These are phyloP conservation scores for Indicator maculatus DNA, from an alignment of 2,113 vertebrate species.

Conservation along the genomic window DNA sequence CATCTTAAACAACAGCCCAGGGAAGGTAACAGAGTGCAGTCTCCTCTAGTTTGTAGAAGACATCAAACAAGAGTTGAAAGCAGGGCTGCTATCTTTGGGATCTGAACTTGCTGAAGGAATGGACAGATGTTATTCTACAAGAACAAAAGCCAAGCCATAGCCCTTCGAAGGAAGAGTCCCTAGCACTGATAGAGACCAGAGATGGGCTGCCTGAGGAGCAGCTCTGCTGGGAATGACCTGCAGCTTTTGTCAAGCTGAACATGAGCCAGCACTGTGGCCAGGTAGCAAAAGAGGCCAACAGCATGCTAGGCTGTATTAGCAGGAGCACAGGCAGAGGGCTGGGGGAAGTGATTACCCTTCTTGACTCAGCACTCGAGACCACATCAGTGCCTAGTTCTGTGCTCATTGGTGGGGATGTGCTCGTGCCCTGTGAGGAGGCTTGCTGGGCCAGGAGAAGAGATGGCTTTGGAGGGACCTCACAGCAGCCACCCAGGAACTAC, in stretches of 20 bases:
- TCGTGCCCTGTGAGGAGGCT: neutral
- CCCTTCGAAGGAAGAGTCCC: neutral
- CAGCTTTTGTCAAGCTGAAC: neutral
- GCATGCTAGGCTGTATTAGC: neutral
- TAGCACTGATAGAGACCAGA: neutral
- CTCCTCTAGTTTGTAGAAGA: neutral
- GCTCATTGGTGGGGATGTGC: rapidly evolving
- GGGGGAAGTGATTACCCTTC: neutral
- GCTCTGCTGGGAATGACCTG: neutral
- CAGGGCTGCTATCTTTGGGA: neutral
- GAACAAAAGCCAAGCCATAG: neutral
- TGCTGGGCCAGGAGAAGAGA: neutral
- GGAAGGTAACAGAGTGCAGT: neutral
- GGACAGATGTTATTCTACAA: neutral
- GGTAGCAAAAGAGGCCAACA: neutral
- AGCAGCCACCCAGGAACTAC: neutral
- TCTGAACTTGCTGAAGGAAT: neutral
- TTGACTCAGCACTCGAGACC: neutral
- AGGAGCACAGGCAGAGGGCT: neutral
- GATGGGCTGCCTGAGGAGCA: neutral
- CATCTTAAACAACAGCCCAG: neutral
- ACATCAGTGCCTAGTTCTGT: neutral
- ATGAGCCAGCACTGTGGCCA: neutral
- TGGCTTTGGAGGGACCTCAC: neutral
- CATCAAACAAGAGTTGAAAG: neutral